These are phyloP conservation scores for Drosophila pseudoananassae DNA, from an alignment of 1,140 invertebrate species.

Conservation along the genomic window DNA sequence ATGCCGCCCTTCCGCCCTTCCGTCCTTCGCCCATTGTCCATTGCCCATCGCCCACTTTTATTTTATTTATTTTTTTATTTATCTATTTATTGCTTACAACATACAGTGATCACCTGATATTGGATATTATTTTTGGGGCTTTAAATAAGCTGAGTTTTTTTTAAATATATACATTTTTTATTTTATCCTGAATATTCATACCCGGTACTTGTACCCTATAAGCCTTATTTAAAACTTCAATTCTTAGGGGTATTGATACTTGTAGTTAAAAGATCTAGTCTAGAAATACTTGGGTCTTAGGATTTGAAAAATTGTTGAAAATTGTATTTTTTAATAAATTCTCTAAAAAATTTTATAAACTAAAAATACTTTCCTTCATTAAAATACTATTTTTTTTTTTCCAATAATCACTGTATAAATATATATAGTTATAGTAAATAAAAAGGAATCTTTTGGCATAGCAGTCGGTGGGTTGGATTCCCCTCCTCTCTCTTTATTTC, in stretches of 20 bases:
- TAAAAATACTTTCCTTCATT: too few relatives aligned
- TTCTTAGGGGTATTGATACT: too few relatives aligned
- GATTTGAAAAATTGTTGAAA: too few relatives aligned
- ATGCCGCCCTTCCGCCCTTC: conserved; percentile 12
- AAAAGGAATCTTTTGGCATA: conserved; percentile 14
- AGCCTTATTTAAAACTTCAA: too few relatives aligned
- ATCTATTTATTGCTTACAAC: conserved; percentile 53
- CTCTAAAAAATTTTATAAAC: too few relatives aligned
- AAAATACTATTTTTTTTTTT: background rate
- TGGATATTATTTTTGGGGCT: too few relatives aligned
- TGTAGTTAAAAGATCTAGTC: too few relatives aligned
- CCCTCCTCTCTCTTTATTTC: conserved; percentile 1
- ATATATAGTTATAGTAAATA: conserved; percentile 8
- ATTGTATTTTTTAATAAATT: too few relatives aligned
- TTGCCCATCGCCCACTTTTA: conserved; percentile 1
- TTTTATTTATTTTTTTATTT: conserved; percentile 11
- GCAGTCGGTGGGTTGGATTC: conserved; percentile 41
- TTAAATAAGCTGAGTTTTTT: too few relatives aligned
- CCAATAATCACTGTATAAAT: conserved; percentile 5
- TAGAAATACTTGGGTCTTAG: too few relatives aligned
- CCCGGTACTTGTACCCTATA: background rate
- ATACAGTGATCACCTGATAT: conserved; percentile 10
- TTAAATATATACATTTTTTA: background rate
- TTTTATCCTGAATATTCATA: background rate
- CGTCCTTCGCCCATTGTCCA: too few relatives aligned